A percentile compares a stretch with the other conserved stretches of the same genome.
Evolutionary conservation across 2,113 vertebrate genomes (phyloP).

Genomic region (Zapornia atra): DNA sequence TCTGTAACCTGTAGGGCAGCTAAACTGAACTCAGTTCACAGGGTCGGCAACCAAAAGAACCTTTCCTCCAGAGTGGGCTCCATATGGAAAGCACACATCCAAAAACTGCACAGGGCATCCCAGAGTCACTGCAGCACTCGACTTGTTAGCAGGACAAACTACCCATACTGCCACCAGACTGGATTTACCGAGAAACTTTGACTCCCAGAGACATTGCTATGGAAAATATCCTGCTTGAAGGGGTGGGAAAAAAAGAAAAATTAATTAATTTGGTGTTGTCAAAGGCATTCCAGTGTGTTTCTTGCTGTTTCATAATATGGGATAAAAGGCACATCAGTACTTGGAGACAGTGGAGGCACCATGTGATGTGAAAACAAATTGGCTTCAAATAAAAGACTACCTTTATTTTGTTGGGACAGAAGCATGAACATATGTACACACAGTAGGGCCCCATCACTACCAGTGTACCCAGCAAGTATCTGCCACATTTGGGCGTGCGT

Average conservation of each 20-base stretch:
- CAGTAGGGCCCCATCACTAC: background rate
- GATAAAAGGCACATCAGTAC: background rate
- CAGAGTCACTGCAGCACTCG: background rate
- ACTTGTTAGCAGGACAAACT: background rate
- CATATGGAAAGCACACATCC: background rate
- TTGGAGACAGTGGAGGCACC: rapidly evolving
- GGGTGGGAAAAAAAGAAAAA: too few species aligned
- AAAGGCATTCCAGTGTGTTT: background rate
- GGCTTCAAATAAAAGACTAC: background rate
- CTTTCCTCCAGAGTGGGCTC: background rate
- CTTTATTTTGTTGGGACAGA: background rate
- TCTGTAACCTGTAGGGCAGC: background rate
- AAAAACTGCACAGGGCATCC: background rate
- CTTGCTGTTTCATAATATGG: background rate
- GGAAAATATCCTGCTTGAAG: background rate
- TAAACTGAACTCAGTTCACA: background rate
- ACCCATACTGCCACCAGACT: background rate
- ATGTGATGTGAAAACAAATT: background rate
- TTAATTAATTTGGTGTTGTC: background rate
- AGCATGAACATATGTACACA: rapidly evolving
- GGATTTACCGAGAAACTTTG: background rate
- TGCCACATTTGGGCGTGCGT: background rate
- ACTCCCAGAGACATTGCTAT: background rate
- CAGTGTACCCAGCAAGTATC: background rate
- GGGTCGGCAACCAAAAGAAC: background rate